Evolutionary conservation across 2,888 invertebrate genomes (phyloP).

Genomic region (Hylaea fasciaria): DNA sequence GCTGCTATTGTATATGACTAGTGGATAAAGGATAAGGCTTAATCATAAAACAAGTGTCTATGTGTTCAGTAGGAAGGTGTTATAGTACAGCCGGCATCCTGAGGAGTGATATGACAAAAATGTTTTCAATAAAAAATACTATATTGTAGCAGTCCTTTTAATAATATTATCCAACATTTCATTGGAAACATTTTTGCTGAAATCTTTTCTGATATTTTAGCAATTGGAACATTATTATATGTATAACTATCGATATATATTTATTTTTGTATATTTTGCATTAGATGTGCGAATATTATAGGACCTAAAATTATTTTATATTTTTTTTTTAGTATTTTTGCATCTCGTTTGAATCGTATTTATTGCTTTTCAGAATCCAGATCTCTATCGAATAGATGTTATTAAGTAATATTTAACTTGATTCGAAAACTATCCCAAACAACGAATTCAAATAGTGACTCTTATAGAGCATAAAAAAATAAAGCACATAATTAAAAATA

Average conservation of each 20-base stretch:
- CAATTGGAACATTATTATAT: conserved; percentile 57
- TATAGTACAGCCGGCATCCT: conserved; percentile 53
- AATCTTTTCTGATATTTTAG: conserved; percentile 67
- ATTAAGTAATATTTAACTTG: conserved; percentile 22
- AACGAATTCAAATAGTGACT: conserved; percentile 51
- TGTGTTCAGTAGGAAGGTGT: conserved; percentile 26
- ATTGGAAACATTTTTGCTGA: conserved; percentile 60
- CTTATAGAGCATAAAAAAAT: conserved; percentile 58
- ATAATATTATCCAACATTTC: conserved; percentile 47
- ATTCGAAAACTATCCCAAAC: conserved; percentile 37
- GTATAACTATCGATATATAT: conserved; percentile 56
- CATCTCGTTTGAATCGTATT: conserved; percentile 33
- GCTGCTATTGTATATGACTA: conserved; percentile 78
- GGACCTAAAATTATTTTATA: conserved; percentile 48
- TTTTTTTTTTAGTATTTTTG: conserved; percentile 49
- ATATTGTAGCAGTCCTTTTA: conserved; percentile 45
- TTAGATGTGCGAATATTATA: conserved; percentile 52
- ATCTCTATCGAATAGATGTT: conserved; percentile 54
- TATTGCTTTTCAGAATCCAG: conserved; percentile 55
- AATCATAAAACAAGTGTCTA: conserved; percentile 12
- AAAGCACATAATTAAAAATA: conserved; percentile 62
- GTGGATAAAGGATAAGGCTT: conserved; percentile 61
- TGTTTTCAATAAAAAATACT: conserved; percentile 45
- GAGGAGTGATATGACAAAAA: conserved; percentile 58
- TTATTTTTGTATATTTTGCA: conserved; percentile 45